A percentile compares a stretch with the other conserved stretches of the same genome.
phyloP scores from a whole-genome alignment of 2,888 invertebrate genomes.

The Platynereis dumerilii region DNA sequence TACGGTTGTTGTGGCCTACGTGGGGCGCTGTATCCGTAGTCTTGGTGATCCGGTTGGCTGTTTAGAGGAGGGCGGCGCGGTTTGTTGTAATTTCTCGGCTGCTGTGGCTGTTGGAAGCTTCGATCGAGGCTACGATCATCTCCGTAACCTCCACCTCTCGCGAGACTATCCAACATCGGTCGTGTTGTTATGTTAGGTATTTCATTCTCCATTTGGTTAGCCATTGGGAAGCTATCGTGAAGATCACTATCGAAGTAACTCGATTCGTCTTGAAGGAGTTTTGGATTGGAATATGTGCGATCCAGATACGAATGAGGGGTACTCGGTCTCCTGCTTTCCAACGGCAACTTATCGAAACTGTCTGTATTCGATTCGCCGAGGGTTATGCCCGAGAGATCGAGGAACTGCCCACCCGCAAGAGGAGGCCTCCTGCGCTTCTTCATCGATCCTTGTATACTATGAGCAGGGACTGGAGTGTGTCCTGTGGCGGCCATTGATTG shows the following conservation, averaged over 20 bases:
- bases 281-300: constrained; percentile 22
- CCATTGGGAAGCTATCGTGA: constrained; percentile 32
- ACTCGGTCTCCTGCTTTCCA: constrained; percentile 26
- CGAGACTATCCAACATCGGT: constrained; percentile 21
- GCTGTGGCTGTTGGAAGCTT: constrained; percentile 22
- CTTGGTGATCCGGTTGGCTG: constrained; percentile 26
- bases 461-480: constrained; percentile 1
- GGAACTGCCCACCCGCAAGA: constrained; percentile 23
- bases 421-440: constrained; percentile 30
- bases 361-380: constrained; percentile 36
- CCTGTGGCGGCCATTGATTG: background rate
- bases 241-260: constrained; percentile 38
- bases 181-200: constrained; percentile 33
- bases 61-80: constrained; percentile 6
- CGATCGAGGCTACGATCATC: constrained; percentile 30
- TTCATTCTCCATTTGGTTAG: constrained; percentile 46
- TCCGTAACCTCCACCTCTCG: constrained; percentile 19
- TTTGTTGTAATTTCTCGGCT: background rate
- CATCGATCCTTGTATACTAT: background rate
- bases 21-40: background rate
- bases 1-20: no score
- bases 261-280: constrained; percentile 24
- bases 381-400: constrained; percentile 37
- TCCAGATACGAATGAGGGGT: constrained; percentile 35
- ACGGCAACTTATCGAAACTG: constrained; percentile 23